Evolutionary conservation across 2,797 vertebrate genomes (phyloP).

Genomic region (Acestrorhynchus altus): DNA sequence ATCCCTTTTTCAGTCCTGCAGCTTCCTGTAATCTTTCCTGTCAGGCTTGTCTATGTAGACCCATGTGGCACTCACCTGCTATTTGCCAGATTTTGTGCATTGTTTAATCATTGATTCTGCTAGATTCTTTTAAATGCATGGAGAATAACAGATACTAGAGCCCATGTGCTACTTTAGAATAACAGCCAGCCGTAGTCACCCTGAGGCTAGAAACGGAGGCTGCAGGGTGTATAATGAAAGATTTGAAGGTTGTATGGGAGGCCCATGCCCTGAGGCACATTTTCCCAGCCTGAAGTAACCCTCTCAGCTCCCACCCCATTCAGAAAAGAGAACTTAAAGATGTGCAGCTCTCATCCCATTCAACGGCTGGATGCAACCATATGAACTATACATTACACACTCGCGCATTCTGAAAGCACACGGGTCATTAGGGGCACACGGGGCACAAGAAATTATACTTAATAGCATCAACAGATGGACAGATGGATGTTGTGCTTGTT

Average conservation of each 20-base stretch:
- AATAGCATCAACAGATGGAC: conserved; percentile 97
- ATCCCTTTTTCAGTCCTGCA: conserved; percentile 40
- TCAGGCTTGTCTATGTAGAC: conserved; percentile 37
- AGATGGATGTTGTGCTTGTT: conserved; percentile 76
- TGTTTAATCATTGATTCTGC: conserved; percentile 79
- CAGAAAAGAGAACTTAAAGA: conserved; percentile 82
- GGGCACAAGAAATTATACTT: conserved; percentile 94
- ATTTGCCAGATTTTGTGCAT: conserved; percentile 65
- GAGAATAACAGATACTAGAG: conserved; percentile 65
- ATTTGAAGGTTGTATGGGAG: conserved; percentile 48
- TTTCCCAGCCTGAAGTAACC: conserved; percentile 75
- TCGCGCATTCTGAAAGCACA: conserved; percentile 81
- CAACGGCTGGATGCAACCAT: conserved; percentile 80
- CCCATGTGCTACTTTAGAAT: conserved; percentile 76
- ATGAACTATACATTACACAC: conserved; percentile 79
- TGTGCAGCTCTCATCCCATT: conserved; percentile 78
- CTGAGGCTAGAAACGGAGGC: conserved; percentile 41
- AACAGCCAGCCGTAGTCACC: conserved; percentile 66
- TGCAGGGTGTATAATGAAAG: conserved; percentile 54
- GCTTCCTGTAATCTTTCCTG: conserved; percentile 45
- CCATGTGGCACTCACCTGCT: conserved; percentile 43
- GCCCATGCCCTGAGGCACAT: conserved; percentile 68
- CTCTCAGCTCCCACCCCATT: conserved; percentile 77
- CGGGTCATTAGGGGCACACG: conserved; percentile 96
- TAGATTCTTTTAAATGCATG: conserved; percentile 66